Conservation (phyloP, 2,797 vertebrate species). For the Halcyon smyrnensis region DNA sequence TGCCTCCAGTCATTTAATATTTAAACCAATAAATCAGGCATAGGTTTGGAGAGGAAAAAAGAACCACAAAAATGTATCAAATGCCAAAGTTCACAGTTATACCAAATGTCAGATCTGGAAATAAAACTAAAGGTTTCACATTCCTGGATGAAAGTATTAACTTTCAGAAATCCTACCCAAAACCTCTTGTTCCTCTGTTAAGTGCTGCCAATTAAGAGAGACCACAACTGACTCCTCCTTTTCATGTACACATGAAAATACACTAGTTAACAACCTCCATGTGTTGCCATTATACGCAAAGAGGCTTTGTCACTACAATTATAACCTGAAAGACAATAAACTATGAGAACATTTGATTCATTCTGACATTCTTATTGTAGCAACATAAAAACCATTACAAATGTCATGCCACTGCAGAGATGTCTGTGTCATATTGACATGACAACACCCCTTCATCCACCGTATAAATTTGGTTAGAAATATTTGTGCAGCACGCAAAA, state of each 20-base stretch:
- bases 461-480: background rate
- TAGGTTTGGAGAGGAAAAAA: background rate
- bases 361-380: background rate
- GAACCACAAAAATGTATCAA: background rate
- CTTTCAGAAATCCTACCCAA: background rate
- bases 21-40: background rate
- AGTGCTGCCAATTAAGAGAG: background rate
- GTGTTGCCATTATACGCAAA: background rate
- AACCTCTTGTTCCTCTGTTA: background rate
- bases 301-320: background rate
- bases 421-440: constrained; percentile 7
- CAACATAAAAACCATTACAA: constrained; percentile 33
- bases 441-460: background rate
- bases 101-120: background rate
- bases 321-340: constrained; percentile 32
- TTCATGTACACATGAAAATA: background rate
- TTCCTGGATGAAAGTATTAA: background rate
- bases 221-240: background rate
- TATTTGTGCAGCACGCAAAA: background rate
- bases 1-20: background rate
- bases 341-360: background rate
- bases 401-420: background rate
- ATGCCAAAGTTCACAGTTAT: background rate
- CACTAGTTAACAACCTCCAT: background rate
- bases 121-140: background rate